A percentile compares a stretch with the other conserved stretches of the same genome.
phyloP scores from a whole-genome alignment of 1,140 invertebrate species.

The Drosophila micromelanica region DNA sequence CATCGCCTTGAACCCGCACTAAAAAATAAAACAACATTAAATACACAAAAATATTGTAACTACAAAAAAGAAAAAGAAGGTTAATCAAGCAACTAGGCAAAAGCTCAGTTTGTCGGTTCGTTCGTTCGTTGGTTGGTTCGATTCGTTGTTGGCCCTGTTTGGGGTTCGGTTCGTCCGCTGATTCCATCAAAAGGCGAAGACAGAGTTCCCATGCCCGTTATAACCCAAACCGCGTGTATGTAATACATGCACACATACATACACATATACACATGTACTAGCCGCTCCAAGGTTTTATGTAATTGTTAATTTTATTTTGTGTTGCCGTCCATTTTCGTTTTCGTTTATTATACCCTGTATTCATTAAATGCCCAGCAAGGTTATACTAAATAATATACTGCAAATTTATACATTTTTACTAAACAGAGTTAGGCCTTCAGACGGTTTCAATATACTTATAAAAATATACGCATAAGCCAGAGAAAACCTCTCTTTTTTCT shows the following conservation, averaged over 20 bases:
- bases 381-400: background rate
- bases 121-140: constrained; percentile 5
- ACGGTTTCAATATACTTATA: no score
- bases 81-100: constrained; percentile 69
- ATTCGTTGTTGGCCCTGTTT: constrained; percentile 1
- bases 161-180: constrained; percentile 24
- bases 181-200: constrained; percentile 53
- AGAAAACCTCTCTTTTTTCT: no score
- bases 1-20: constrained; percentile 56
- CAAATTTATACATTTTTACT: no score
- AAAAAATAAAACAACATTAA: constrained; percentile 33
- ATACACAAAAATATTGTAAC: constrained; percentile 54
- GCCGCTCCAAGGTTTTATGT: constrained; percentile 68
- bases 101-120: constrained; percentile 31
- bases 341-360: constrained; percentile 38
- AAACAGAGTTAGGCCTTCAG: no score
- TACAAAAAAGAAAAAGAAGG: constrained; percentile 75
- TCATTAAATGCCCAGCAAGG: background rate
- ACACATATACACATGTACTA: constrained; percentile 2
- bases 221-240: constrained; percentile 20
- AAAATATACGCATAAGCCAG: no score
- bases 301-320: constrained; percentile 58
- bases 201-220: constrained; percentile 62
- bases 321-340: constrained; percentile 49
- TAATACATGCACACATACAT: background rate